A percentile compares a stretch with the other conserved stretches of the same genome.
phyloP scores from a whole-genome alignment of 2,797 vertebrate species.

The Austrolebias charrua region DNA sequence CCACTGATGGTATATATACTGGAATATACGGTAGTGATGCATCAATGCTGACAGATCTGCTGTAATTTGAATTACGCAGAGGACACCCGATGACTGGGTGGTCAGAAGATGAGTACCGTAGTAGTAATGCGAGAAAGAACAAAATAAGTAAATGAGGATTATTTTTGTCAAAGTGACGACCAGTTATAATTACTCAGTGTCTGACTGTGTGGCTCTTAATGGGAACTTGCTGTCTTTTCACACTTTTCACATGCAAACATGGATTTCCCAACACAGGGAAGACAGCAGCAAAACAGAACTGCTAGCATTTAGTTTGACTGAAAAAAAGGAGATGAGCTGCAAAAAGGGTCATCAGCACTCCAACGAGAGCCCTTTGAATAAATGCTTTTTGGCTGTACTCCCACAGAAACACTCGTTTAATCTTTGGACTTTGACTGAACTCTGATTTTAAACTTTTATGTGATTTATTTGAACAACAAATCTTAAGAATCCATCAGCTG shows the following conservation, averaged over 20 bases:
- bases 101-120: background rate
- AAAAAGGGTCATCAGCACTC: background rate
- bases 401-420: background rate
- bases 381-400: background rate
- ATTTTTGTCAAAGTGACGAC: background rate
- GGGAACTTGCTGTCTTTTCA: background rate
- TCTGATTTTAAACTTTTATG: background rate
- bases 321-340: background rate
- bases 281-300: background rate
- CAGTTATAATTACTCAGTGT: background rate
- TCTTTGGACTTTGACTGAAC: background rate
- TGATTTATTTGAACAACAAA: background rate
- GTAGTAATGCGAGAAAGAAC: background rate
- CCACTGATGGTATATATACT: background rate
- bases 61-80: background rate
- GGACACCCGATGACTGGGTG: background rate
- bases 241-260: background rate
- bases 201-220: background rate
- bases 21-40: background rate
- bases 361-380: background rate
- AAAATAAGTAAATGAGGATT: background rate
- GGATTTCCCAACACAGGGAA: background rate
- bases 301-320: background rate
- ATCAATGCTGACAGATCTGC: background rate
- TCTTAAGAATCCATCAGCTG: no score